Evolutionary conservation across 2,888 invertebrate species (phyloP).

Genomic region (Sesia bembeciformis): DNA sequence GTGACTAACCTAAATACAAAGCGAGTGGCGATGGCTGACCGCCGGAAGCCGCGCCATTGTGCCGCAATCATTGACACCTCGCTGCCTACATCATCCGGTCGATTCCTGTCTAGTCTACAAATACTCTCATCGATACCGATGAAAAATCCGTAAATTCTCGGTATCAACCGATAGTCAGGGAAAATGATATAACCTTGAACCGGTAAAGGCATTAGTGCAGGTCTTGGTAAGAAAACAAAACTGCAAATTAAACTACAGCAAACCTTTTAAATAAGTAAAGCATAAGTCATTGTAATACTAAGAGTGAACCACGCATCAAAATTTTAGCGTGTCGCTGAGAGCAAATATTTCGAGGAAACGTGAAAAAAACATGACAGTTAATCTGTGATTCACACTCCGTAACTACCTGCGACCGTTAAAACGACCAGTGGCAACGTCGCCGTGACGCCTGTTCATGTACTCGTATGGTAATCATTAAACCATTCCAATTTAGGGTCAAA

Average conservation of each 20-base stretch:
- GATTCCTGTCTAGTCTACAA: conserved; percentile 41
- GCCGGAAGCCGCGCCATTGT: conserved; percentile 68
- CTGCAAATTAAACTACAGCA: too few species aligned
- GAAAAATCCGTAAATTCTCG: too few species aligned
- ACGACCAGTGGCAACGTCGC: conserved; percentile 22
- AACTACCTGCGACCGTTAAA: conserved; percentile 57
- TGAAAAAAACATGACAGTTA: conserved; percentile 60
- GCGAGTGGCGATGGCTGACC: conserved; percentile 42
- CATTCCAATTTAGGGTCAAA: too few species aligned
- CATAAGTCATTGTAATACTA: conserved; percentile 10
- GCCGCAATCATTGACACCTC: conserved; percentile 72
- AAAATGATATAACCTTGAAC: too few species aligned
- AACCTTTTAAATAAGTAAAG: conserved; percentile 6
- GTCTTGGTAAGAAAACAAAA: too few species aligned
- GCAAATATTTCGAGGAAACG: conserved; percentile 50
- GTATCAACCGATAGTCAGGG: too few species aligned
- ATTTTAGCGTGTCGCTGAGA: conserved; percentile 50
- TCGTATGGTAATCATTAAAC: too few species aligned
- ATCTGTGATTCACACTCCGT: conserved; percentile 55
- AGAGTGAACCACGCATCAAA: conserved; percentile 3
- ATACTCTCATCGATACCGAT: too few species aligned
- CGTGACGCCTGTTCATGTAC: conserved; percentile 1
- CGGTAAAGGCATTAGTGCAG: too few species aligned
- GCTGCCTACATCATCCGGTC: conserved; percentile 58
- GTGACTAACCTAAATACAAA: conserved; percentile 74